A percentile compares a stretch with the other conserved stretches of the same genome.
These are phyloP conservation scores for Poecilobothrus nobilitatus DNA, from an alignment of 2,888 invertebrate genomes.

Conservation along the genomic window DNA sequence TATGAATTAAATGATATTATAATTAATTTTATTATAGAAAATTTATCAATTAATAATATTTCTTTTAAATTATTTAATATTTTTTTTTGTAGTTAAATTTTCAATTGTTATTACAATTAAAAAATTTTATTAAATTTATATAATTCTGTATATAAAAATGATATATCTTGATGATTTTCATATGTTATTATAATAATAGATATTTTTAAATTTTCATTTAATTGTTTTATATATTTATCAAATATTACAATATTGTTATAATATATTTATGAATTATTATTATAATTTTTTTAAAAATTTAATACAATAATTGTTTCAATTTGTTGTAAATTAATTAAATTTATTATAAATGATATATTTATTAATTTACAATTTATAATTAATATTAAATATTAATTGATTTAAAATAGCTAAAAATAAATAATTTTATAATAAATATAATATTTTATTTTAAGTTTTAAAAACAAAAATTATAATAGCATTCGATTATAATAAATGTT, in stretches of 20 bases:
- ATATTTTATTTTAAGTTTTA: too few relatives aligned
- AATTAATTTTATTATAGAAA: background rate
- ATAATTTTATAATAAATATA: too few relatives aligned
- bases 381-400: too few relatives aligned
- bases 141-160: background rate
- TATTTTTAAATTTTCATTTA: background rate
- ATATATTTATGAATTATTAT: background rate
- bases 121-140: background rate
- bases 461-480: too few relatives aligned
- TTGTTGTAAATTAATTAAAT: background rate
- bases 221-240: background rate
- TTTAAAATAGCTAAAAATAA: too few relatives aligned
- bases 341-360: too few relatives aligned
- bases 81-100: background rate
- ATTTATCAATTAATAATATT: background rate
- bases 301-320: background rate
- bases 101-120: background rate
- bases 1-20: background rate
- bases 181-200: background rate
- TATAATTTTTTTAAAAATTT: background rate
- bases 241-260: background rate
- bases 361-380: too few relatives aligned
- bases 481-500: too few relatives aligned
- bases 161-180: background rate
- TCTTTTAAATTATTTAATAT: too few relatives aligned